These are phyloP conservation scores for Odontothrips loti DNA, from an alignment of 2,888 invertebrate genomes.

Conservation along the genomic window DNA sequence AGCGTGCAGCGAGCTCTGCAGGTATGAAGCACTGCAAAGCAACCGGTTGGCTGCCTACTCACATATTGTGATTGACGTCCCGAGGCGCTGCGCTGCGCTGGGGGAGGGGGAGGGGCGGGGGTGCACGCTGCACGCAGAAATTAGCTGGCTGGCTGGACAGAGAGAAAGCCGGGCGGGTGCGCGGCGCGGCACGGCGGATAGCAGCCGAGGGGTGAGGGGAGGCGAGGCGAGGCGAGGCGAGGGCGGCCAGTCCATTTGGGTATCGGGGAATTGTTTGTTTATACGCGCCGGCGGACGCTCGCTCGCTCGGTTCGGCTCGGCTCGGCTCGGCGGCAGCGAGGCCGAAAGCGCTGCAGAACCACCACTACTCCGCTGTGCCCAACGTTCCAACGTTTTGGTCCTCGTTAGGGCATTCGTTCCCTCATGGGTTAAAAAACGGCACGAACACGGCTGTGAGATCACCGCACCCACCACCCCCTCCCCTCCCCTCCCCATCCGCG, in stretches of 20 bases:
- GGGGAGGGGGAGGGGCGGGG: not conserved
- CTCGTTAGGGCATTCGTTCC: not conserved
- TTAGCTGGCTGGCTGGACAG: constrained; percentile 20
- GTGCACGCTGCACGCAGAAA: not conserved
- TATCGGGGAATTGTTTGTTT: constrained; percentile 11
- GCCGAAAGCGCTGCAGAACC: not conserved
- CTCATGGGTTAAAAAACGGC: too few relatives aligned
- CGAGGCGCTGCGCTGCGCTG: not conserved
- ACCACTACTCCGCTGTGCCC: not conserved
- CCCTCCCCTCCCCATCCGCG: not conserved
- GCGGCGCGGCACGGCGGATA: not conserved
- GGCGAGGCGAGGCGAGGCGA: not conserved
- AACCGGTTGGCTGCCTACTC: too few relatives aligned
- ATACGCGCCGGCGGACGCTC: not conserved
- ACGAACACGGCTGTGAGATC: too few relatives aligned
- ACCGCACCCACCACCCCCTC: not conserved
- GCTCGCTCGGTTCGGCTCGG: not conserved
- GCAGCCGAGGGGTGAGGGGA: not conserved
- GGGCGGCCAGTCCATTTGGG: not conserved
- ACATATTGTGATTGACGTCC: constrained; percentile 6
- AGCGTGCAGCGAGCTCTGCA: too few relatives aligned
- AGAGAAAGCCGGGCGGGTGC: constrained; percentile 17
- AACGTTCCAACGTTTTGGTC: not conserved
- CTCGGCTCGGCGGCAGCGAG: too few relatives aligned
- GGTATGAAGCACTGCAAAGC: too few relatives aligned